Percentiles rank a stretch among this genome's conserved stretches.
Conservation (phyloP, 64 coral and sea anemone genomes). For the Acropora yongei region DNA sequence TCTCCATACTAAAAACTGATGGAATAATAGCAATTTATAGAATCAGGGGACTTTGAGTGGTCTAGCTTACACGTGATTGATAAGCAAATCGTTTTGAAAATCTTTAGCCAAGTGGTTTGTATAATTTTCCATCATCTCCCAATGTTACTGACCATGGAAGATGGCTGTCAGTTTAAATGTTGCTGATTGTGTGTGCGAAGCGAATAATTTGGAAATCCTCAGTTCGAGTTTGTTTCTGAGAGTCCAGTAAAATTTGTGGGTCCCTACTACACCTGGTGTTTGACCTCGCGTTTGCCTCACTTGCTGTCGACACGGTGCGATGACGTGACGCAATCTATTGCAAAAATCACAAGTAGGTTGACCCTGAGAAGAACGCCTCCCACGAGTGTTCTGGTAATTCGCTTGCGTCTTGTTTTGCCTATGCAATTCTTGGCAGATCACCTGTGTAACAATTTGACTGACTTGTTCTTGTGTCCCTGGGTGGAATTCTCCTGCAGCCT, state of each 20-base stretch:
- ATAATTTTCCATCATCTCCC: not conserved
- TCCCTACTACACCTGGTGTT: not conserved
- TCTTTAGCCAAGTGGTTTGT: too few species aligned
- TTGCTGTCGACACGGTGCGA: not conserved
- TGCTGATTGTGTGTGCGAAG: not conserved
- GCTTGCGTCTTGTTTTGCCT: not conserved
- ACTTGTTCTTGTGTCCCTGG: not conserved
- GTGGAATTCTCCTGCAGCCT: not conserved
- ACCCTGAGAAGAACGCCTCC: not conserved
- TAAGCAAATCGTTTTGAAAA: too few species aligned
- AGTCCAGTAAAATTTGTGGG: not conserved
- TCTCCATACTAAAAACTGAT: constrained; percentile 10
- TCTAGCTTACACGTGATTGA: too few species aligned
- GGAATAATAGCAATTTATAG: not conserved
- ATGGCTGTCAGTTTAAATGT: not conserved
- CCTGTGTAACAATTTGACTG: not conserved
- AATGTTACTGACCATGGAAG: not conserved
- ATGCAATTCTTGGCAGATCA: not conserved
- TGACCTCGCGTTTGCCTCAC: not conserved
- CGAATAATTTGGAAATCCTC: not conserved
- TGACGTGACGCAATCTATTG: not conserved
- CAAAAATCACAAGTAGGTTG: not conserved
- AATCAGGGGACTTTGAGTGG: too few species aligned
- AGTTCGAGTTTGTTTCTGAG: not conserved
- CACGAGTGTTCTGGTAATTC: not conserved